Evolutionary conservation across 2,797 vertebrate species (phyloP).

Genomic region (Luscinia megarhynchos): DNA sequence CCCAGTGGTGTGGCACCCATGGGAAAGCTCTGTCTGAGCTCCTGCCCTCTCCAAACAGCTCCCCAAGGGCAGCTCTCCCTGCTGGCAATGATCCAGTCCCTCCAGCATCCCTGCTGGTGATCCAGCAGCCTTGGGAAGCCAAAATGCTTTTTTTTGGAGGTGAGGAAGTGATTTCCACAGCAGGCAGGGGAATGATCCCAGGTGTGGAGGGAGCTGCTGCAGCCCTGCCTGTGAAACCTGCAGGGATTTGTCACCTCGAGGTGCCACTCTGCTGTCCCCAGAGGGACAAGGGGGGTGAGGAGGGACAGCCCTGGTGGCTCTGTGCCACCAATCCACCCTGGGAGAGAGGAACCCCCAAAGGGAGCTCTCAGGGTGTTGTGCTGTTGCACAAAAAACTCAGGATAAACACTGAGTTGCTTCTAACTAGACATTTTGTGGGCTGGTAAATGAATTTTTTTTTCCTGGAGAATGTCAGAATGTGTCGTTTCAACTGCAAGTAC

Average conservation of each 20-base stretch:
- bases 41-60: background rate
- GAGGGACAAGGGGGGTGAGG: background rate
- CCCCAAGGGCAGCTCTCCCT: slow-evolving; percentile 9
- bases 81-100: slow-evolving; percentile 14
- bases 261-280: background rate
- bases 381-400: background rate
- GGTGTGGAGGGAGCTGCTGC: background rate
- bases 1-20: background rate
- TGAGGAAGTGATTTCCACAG: background rate
- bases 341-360: background rate
- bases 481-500: rapidly evolving
- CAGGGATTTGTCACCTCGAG: background rate
- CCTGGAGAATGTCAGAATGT: background rate
- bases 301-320: background rate
- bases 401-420: background rate
- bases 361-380: background rate
- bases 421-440: background rate
- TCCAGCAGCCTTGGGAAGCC: background rate
- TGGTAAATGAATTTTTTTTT: background rate
- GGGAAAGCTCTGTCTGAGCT: slow-evolving; percentile 24
- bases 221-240: too few relatives aligned
- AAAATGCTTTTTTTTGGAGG: background rate
- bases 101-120: background rate
- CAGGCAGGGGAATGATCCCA: background rate
- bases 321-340: rapidly evolving